Evolutionary conservation across 2,797 vertebrate species (phyloP).

Genomic region (Danio choprae): DNA sequence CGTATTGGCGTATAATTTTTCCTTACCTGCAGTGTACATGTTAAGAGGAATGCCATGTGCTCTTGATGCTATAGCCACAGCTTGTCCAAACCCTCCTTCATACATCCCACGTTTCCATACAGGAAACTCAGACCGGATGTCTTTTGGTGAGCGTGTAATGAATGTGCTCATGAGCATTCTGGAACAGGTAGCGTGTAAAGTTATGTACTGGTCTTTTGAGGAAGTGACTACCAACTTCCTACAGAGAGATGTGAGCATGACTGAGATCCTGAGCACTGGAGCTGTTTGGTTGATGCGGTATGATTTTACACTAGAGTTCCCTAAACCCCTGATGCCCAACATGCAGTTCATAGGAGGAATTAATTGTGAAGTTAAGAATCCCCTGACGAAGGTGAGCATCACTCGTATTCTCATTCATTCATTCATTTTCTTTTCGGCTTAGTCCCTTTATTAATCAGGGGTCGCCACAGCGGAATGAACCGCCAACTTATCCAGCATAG

Average conservation of each 20-base stretch:
- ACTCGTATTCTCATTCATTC: not conserved
- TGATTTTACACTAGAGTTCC: conserved; percentile 56
- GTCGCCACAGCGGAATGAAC: too few relatives aligned
- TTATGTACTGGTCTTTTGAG: conserved; percentile 51
- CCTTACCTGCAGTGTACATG: conserved; percentile 69
- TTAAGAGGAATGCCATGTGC: conserved; percentile 68
- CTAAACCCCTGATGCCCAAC: conserved; percentile 74
- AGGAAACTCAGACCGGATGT: conserved; percentile 76
- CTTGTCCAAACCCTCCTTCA: conserved; percentile 75
- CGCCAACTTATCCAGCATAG: too few relatives aligned
- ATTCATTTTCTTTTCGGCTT: too few relatives aligned
- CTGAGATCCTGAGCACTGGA: conserved; percentile 47
- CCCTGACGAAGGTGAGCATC: conserved; percentile 66
- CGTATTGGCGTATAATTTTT: conserved; percentile 73
- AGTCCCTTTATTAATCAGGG: too few relatives aligned
- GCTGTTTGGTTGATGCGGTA: conserved; percentile 57
- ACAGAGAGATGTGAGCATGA: conserved; percentile 43
- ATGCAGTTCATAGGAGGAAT: conserved; percentile 73
- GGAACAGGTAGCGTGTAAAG: conserved; percentile 58
- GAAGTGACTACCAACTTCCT: conserved; percentile 53
- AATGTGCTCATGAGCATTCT: conserved; percentile 73
- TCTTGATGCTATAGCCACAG: conserved; percentile 69
- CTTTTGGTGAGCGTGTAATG: conserved; percentile 76
- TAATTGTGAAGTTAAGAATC: conserved; percentile 69
- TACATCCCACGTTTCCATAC: conserved; percentile 77